A percentile compares a stretch with the other conserved stretches of the same genome.
Conservation (phyloP, 2,797 vertebrate species). For the Molossus molossus region DNA sequence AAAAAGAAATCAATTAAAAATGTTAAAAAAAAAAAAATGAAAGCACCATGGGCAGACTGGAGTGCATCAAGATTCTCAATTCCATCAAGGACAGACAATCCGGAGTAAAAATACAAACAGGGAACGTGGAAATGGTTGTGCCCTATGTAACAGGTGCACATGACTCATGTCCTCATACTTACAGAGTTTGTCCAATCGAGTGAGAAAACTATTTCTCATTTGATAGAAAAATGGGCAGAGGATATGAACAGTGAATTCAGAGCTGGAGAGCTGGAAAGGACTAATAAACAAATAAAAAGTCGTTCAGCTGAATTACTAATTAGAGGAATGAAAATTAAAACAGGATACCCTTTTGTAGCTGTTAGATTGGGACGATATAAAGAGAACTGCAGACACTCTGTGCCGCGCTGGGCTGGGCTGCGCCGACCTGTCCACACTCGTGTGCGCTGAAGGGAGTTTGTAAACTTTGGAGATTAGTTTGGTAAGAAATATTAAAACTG, state of each 20-base stretch:
- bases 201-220: constrained; percentile 11
- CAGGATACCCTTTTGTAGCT: not conserved
- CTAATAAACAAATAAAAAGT: constrained; percentile 16
- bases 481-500: constrained; percentile 48
- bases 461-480: constrained; percentile 64
- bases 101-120: constrained; percentile 44
- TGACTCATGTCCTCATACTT: constrained; percentile 46
- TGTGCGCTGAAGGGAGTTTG: constrained; percentile 20
- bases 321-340: constrained; percentile 58
- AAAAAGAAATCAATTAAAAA: too few relatives aligned
- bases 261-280: constrained; percentile 5
- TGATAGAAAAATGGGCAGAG: constrained; percentile 22
- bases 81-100: constrained; percentile 1
- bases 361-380: not conserved
- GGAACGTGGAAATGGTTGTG: not conserved
- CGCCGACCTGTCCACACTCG: not conserved
- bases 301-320: constrained; percentile 41
- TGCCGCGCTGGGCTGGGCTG: not conserved
- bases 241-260: not conserved
- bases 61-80: constrained; percentile 26
- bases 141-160: not conserved
- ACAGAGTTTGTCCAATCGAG: constrained; percentile 1
- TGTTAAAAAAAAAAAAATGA: not conserved
- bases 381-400: constrained; percentile 48
- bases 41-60: not conserved